Evolutionary conservation across 2,113 vertebrate species (phyloP).

Genomic region (Psittacula cyanocephala): DNA sequence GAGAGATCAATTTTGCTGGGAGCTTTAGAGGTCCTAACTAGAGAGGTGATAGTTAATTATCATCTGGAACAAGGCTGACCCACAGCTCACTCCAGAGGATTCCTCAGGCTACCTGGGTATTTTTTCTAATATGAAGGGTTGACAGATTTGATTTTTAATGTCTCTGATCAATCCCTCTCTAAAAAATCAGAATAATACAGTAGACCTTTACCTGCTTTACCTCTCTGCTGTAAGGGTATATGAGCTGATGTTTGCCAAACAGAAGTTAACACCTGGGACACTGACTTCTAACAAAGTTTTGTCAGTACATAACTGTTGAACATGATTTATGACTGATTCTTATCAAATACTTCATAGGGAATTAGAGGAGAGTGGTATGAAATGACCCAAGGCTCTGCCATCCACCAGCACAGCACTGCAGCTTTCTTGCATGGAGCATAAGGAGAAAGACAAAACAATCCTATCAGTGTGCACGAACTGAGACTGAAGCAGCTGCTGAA

Average conservation of each 20-base stretch:
- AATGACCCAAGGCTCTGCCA: not conserved
- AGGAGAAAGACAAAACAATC: not conserved
- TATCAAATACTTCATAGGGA: not conserved
- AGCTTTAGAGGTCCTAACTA: not conserved
- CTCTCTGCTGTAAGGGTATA: not conserved
- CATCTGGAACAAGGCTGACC: not conserved
- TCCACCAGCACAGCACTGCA: not conserved
- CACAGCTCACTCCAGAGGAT: not conserved
- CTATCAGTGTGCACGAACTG: constrained; percentile 4
- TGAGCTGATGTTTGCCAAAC: not conserved
- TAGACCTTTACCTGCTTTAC: not conserved
- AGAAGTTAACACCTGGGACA: not conserved
- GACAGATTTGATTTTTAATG: not conserved
- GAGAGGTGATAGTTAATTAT: not conserved
- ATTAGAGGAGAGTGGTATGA: not conserved
- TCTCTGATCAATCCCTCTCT: not conserved
- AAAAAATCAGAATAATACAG: not conserved
- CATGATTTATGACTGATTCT: not conserved
- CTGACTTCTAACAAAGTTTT: not conserved
- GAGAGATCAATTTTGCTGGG: not conserved
- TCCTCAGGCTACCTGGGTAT: not conserved
- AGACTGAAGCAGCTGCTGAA: constrained; percentile 23
- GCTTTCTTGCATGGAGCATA: not conserved
- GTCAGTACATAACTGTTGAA: not conserved
- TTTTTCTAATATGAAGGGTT: not conserved